Percentiles rank a stretch among this genome's conserved stretches.
Conservation (phyloP, 2,888 invertebrate species). For the Eudemis profundana region DNA sequence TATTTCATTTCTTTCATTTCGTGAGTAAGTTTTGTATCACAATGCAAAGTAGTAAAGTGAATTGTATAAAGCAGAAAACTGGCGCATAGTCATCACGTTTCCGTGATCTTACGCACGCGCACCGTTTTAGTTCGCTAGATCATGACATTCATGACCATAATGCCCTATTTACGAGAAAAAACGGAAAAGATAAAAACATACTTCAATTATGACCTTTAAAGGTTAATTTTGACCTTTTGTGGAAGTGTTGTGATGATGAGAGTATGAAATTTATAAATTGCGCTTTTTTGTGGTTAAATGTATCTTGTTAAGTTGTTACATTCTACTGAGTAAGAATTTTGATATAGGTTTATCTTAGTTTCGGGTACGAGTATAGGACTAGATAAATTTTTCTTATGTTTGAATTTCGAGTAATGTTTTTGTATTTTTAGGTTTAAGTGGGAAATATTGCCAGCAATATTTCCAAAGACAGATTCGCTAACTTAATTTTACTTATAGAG, state of each 20-base stretch:
- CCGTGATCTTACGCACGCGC: conserved; percentile 5
- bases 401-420: not conserved
- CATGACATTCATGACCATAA: conserved; percentile 5
- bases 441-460: conserved; percentile 1
- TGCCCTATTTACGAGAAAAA: not conserved
- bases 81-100: not conserved
- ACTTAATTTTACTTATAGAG: too few relatives aligned
- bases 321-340: too few relatives aligned
- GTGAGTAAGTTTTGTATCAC: too few relatives aligned
- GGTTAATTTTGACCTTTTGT: too few relatives aligned
- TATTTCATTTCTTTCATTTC: too few relatives aligned
- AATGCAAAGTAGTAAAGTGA: too few relatives aligned
- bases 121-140: not conserved
- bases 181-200: not conserved
- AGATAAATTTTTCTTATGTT: too few relatives aligned
- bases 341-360: too few relatives aligned
- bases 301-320: too few relatives aligned
- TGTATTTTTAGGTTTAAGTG: not conserved
- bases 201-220: not conserved
- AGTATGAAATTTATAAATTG: not conserved
- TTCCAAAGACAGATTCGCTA: too few relatives aligned
- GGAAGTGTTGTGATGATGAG: not conserved
- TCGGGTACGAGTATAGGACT: too few relatives aligned
- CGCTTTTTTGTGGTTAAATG: too few relatives aligned
- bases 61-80: not conserved